Evolutionary conservation across 2,888 invertebrate genomes (phyloP), one percentile per base, ranked within the genome.

Genomic region (Apamea epomidion): DNA sequence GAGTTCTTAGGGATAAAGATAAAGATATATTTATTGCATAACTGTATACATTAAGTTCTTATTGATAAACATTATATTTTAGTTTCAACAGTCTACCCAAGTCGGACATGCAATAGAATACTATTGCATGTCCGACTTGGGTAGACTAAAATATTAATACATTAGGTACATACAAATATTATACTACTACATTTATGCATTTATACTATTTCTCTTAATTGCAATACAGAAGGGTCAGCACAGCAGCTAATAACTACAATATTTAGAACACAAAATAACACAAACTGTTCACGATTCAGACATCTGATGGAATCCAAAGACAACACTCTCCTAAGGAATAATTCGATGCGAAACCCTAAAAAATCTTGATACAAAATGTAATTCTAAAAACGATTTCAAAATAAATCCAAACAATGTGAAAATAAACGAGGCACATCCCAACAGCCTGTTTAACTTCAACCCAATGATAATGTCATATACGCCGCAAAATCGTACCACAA

Each of bases 401-500:
- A 77, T 72, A 82, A 82, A 78, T 77, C 1, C 18, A n/a, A 60
- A 37, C 51, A 75, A 60, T 73, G 45, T 25, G 14, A 68, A 60
- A 75, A 70, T 64, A 83, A 73, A 58, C 37, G 71, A n/a, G 7
- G n/a, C 62, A 64, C 42, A 71, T 54, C 12, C 32, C 4, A 73
- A 64, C 14, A 62, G 18, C 37, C 70, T 73, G n/a, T 80, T 83
- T 74, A 77, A 69, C 62, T 48, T 58, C n/a, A 48, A 51, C 45
- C 71, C 65, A 65, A 70, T 73, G 58, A 77, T 75, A 77, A 67
- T 83, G 69, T 67, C 72, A 32, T 65, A 65, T 67, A 71, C 29
- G 32, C 54, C 80, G 29, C 71, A 78, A 80, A 75, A 74, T 80
- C 77, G 84, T 88, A 69, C 54, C 76, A 76, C 79, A 80, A 75